A percentile compares a stretch with the other conserved stretches of the same genome.
Evolutionary conservation across 1,140 invertebrate species (phyloP).

Genomic region (Pseudomyrmex cubaensis): DNA sequence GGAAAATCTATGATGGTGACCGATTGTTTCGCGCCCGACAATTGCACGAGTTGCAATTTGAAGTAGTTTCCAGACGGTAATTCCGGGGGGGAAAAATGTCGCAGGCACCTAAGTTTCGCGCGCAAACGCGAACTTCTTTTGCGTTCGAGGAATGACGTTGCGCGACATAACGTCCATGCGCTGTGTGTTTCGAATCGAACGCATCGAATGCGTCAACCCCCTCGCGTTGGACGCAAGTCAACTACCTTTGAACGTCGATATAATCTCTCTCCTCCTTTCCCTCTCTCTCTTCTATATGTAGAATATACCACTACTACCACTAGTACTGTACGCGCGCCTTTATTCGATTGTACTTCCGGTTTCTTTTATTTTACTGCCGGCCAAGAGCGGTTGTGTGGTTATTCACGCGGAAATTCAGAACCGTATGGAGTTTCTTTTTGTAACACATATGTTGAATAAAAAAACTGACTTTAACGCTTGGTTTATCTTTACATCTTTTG

Average conservation of each 20-base stretch:
- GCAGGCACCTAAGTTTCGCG: slow-evolving; percentile 1
- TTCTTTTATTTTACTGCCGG: slow-evolving; percentile 59
- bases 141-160: slow-evolving; percentile 28
- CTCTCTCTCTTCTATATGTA: slow-evolving; percentile 48
- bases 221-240: slow-evolving; percentile 51
- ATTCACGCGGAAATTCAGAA: slow-evolving; percentile 54
- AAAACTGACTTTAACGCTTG: not conserved
- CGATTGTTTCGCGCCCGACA: not conserved
- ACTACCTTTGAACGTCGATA: slow-evolving; percentile 57
- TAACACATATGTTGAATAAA: not conserved
- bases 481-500: not conserved
- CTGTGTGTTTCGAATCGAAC: slow-evolving; percentile 37
- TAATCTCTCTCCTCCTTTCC: slow-evolving; percentile 54
- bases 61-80: slow-evolving; percentile 10
- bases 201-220: slow-evolving; percentile 11
- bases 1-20: slow-evolving; percentile 35
- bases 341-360: slow-evolving; percentile 66
- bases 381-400: slow-evolving; percentile 45
- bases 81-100: slow-evolving; percentile 5
- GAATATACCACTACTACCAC: slow-evolving; percentile 32
- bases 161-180: slow-evolving; percentile 26
- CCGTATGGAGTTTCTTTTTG: not conserved
- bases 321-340: slow-evolving; percentile 53
- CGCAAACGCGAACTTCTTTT: not conserved
- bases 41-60: slow-evolving; percentile 14